Evolutionary conservation across 2,888 invertebrate genomes (phyloP).

Genomic region (Acrocera orbiculus): DNA sequence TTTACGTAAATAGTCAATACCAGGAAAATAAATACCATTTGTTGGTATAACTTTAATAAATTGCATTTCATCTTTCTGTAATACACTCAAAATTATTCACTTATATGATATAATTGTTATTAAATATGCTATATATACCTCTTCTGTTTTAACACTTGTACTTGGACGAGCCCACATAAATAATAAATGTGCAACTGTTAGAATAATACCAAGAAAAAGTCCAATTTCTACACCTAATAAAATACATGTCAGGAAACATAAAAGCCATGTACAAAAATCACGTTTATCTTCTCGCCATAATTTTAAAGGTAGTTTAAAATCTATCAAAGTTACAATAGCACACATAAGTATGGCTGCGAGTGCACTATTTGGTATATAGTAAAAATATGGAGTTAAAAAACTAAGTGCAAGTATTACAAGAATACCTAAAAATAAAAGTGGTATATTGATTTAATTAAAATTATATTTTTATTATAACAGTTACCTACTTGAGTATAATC

Average conservation of each 20-base stretch:
- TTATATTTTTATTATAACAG: not conserved
- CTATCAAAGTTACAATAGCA: constrained; percentile 48
- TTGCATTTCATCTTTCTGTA: constrained; percentile 34
- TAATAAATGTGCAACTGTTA: constrained; percentile 45
- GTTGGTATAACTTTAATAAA: constrained; percentile 46
- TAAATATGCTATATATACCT: constrained; percentile 13
- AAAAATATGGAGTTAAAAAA: constrained; percentile 77
- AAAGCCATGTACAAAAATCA: constrained; percentile 46
- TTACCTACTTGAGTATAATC: constrained; percentile 24
- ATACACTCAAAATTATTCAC: not conserved
- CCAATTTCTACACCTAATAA: constrained; percentile 62
- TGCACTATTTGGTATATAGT: constrained; percentile 68
- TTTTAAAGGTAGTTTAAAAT: constrained; percentile 33
- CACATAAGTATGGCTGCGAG: constrained; percentile 78
- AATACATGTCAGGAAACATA: constrained; percentile 52
- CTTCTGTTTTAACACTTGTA: constrained; percentile 22
- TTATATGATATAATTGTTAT: not conserved
- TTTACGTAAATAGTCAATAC: constrained; percentile 45
- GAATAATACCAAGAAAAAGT: constrained; percentile 50
- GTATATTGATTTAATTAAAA: not conserved
- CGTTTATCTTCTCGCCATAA: constrained; percentile 41
- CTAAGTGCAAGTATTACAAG: constrained; percentile 67
- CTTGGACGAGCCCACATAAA: constrained; percentile 50
- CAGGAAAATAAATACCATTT: constrained; percentile 53
- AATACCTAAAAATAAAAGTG: constrained; percentile 37